Conservation (phyloP, 2,113 vertebrate species). For the Phalacrocorax pelagicus region DNA sequence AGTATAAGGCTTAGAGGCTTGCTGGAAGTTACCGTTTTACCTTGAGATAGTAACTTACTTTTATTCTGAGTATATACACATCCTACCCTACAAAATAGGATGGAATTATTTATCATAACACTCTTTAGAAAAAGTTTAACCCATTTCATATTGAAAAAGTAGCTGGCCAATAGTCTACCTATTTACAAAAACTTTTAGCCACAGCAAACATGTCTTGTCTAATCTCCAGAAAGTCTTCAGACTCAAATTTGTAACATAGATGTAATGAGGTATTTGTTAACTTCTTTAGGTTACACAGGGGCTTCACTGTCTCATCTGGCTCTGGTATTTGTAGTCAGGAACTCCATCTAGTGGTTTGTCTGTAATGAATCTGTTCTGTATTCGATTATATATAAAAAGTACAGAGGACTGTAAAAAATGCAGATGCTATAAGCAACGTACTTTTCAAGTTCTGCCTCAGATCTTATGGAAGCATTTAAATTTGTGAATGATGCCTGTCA, state of each 20-base stretch:
- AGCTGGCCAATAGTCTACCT: background rate
- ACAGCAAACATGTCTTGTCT: background rate
- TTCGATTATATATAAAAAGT: accelerated
- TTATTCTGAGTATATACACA: background rate
- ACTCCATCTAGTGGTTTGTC: background rate
- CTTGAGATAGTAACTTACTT: background rate
- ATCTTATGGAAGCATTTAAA: background rate
- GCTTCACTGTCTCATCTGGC: accelerated
- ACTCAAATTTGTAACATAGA: background rate
- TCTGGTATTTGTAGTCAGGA: background rate
- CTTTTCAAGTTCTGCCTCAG: accelerated
- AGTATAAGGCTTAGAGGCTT: background rate
- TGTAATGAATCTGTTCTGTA: background rate
- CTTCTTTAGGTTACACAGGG: background rate
- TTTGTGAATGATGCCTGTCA: background rate
- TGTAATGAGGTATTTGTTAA: background rate
- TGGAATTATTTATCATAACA: background rate
- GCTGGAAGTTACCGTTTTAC: background rate
- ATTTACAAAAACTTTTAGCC: background rate
- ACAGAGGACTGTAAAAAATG: background rate
- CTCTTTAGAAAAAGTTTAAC: background rate
- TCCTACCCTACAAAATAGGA: background rate
- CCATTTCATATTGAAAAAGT: background rate
- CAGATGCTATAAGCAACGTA: background rate
- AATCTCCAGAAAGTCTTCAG: background rate